Evolutionary conservation across 1,140 invertebrate genomes (phyloP), one percentile per base, ranked within the genome.

Genomic region (Cecropterus lyciades): DNA sequence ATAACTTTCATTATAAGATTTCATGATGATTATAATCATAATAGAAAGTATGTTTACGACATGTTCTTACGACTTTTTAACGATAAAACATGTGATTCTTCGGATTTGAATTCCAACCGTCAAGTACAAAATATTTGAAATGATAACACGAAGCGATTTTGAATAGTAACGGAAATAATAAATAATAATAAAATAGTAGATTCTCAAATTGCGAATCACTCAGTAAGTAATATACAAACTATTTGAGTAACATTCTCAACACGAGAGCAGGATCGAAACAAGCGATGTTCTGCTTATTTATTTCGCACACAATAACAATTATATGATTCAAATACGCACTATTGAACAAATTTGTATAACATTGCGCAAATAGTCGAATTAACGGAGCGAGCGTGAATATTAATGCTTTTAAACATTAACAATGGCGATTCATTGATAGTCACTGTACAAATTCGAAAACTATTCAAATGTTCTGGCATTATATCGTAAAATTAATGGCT

Each of bases 401-500:
- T 40, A 16, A 40, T 55, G 51, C 16, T 43, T 56, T 20, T 49
- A 49, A 49, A 43, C 37, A 56, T 43, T 43, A 43, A 56, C 53
- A 56, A 56, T 43, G 30, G 30, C 6, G 16, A 0, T 16, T 17
- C 33, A 55, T 42, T 42, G 17, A 20, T 56, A 20, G 33, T 15
- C 40, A 42, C 10, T 1, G 8, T 15, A 43, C 11, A 56, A 56
- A 56, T 17, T 16, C 20, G 46, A 49, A 49, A 49, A 24, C 17
- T 43, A 49, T 49, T n/a, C 17, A 49, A 49, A 24, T 49, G 45
- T 9, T 16, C 10, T 20, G 14, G 3, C n/a, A n/a, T 8, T 20
- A 20, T 17, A 46, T 9, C 17, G 15, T 49, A 11, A 4, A 49
- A 49, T 24, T 20, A 24, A 49, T 49, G 16, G 16, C 15, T 20